Evolutionary conservation across 2,888 invertebrate genomes (phyloP), one percentile per base, ranked within the genome.

Genomic region (Cheiracanthium punctorium): DNA sequence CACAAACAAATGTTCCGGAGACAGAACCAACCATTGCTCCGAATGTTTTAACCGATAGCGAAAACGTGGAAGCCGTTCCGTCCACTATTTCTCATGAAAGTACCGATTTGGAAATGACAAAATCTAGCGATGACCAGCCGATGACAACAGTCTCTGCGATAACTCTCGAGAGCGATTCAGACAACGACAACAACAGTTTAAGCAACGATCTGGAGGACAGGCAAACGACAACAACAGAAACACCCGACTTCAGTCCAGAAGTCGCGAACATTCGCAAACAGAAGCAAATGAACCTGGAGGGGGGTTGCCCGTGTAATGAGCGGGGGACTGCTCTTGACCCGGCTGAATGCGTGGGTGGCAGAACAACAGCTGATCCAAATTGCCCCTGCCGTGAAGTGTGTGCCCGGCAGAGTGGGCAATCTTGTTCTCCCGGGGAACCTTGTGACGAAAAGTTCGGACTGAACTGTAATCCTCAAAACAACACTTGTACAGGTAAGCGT

Each of bases 381-480:
- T 88, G 88, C 29, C 79, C 85, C 20, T 88, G 88, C 58, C 75
- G 88, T 12, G 30, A 29, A 2, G 73, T 81, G n/a, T 88, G 88
- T 76, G 85, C 88, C 28, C 32, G 88, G 30, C 81, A 85, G 41
- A 17, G 77, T 1, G 81, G 81, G 20, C 77, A 88, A n/a, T 72
- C 75, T 20, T 88, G 88, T 67, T 85, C 85, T 12, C 43, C 73
- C 0, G 48, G 33, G 0, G 64, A 72, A 37, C 88, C 88, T 10
- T 88, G 88, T 24, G 86, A 88, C 48, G 79, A 65, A 14, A 86
- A 88, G 30, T 86, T 88, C 10, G 88, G 88, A n/a, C 69, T 88
- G 24, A 37, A 52, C 20, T 88, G 88, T 70, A 79, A 33, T 30
- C 71, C 37, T 1, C 79, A 86, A 10, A 80, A 65, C 32, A 79